Percentiles rank a stretch among this genome's conserved stretches.
Evolutionary conservation across 1,140 invertebrate genomes (phyloP).

Genomic region (Drosophila busckii): DNA sequence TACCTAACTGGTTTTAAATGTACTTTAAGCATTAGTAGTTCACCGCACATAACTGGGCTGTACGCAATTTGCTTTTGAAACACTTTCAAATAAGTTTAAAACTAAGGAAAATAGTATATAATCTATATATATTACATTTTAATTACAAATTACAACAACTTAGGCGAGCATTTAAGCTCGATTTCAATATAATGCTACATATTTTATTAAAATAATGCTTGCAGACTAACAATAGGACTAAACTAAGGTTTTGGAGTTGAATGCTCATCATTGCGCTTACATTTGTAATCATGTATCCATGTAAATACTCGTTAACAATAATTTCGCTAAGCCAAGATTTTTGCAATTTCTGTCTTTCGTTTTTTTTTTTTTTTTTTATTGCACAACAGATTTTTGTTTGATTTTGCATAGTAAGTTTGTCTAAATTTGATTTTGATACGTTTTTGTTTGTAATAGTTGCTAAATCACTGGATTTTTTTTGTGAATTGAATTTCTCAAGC

Average conservation of each 20-base stretch:
- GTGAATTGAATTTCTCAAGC: slow-evolving; percentile 14
- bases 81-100: slow-evolving; percentile 42
- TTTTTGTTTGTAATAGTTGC: slow-evolving; percentile 47
- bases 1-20: slow-evolving; percentile 17
- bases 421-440: slow-evolving; percentile 49
- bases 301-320: too few relatives aligned
- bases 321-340: slow-evolving; percentile 43
- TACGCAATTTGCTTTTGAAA: slow-evolving; percentile 46
- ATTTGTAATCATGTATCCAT: slow-evolving; percentile 34
- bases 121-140: slow-evolving; percentile 55
- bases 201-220: slow-evolving; percentile 28
- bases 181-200: slow-evolving; percentile 35
- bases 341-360: slow-evolving; percentile 28
- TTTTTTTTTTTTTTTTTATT: slow-evolving; percentile 39
- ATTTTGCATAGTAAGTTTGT: slow-evolving; percentile 26
- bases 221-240: too few relatives aligned
- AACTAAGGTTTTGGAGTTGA: slow-evolving; percentile 54
- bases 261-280: slow-evolving; percentile 47
- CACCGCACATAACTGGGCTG: slow-evolving; percentile 48
- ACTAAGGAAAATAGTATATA: slow-evolving; percentile 44
- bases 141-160: slow-evolving; percentile 71
- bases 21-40: slow-evolving; percentile 31
- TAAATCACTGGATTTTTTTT: slow-evolving; percentile 63
- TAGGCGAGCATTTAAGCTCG: slow-evolving; percentile 51
- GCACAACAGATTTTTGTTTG: slow-evolving; percentile 51